These are phyloP conservation scores for Cottus gobio DNA, from an alignment of 2,113 vertebrate species.

Conservation along the genomic window DNA sequence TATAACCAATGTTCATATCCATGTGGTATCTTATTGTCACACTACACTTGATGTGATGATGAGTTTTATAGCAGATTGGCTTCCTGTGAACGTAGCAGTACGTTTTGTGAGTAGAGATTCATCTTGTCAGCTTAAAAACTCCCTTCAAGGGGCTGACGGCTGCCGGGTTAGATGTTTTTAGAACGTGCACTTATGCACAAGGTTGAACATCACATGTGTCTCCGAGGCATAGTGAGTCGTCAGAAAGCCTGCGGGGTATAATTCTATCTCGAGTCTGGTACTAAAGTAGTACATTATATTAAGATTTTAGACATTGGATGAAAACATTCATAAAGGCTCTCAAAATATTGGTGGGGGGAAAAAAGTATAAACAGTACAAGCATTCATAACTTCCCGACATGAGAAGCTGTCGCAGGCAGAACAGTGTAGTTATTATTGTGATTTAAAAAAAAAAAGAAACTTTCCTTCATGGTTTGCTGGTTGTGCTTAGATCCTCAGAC, in stretches of 20 bases:
- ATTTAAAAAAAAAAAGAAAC: background rate
- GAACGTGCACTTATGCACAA: background rate
- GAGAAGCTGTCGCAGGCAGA: background rate
- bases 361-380: background rate
- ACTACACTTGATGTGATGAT: background rate
- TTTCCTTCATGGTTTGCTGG: slow-evolving; percentile 40
- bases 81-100: background rate
- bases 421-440: background rate
- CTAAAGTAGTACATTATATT: background rate
- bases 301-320: background rate
- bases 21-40: background rate
- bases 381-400: slow-evolving; percentile 19
- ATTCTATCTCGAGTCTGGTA: background rate
- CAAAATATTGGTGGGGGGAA: background rate
- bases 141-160: background rate
- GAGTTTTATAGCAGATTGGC: slow-evolving; percentile 1
- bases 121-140: slow-evolving; percentile 1
- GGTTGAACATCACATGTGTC: background rate
- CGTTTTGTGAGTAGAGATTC: background rate
- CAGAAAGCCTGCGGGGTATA: background rate
- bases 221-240: background rate
- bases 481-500: slow-evolving; percentile 34
- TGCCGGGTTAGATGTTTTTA: slow-evolving; percentile 14
- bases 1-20: background rate
- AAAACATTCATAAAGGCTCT: background rate